Conservation (phyloP, 2,113 vertebrate species). For the Formicarius rufipectus region DNA sequence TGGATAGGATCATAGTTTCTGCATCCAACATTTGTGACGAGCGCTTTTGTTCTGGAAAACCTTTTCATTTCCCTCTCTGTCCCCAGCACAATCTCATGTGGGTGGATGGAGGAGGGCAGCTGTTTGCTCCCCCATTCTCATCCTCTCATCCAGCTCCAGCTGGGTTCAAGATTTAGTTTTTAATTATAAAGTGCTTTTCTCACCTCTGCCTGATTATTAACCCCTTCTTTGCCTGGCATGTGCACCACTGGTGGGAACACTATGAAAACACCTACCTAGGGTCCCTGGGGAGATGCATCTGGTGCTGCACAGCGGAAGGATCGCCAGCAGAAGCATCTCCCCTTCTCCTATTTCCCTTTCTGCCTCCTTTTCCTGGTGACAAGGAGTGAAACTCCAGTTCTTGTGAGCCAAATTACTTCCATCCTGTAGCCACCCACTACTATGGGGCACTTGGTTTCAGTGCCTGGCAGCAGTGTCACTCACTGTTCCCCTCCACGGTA, state of each 20-base stretch:
- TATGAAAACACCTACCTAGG: neutral
- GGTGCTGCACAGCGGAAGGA: neutral
- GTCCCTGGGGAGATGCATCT: neutral
- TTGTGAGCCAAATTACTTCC: neutral
- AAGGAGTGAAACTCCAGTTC: neutral
- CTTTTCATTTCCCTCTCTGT: neutral
- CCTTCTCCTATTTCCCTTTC: neutral
- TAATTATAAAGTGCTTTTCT: neutral
- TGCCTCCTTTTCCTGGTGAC: neutral
- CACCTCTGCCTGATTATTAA: neutral
- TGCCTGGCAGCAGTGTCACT: neutral
- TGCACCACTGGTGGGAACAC: neutral
- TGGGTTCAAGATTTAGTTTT: slow-evolving; percentile 7
- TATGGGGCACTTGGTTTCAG: neutral
- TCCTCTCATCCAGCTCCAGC: neutral
- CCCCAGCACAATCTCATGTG: accelerated
- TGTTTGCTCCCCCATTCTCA: neutral
- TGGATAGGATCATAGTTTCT: accelerated
- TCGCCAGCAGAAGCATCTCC: neutral
- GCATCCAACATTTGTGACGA: accelerated
- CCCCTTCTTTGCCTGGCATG: neutral
- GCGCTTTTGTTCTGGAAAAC: neutral
- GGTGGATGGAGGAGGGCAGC: neutral
- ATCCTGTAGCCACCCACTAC: neutral
- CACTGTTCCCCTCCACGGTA: neutral